A percentile compares a stretch with the other conserved stretches of the same genome.
phyloP scores from a whole-genome alignment of 2,888 invertebrate genomes.

The Nebria salina region DNA sequence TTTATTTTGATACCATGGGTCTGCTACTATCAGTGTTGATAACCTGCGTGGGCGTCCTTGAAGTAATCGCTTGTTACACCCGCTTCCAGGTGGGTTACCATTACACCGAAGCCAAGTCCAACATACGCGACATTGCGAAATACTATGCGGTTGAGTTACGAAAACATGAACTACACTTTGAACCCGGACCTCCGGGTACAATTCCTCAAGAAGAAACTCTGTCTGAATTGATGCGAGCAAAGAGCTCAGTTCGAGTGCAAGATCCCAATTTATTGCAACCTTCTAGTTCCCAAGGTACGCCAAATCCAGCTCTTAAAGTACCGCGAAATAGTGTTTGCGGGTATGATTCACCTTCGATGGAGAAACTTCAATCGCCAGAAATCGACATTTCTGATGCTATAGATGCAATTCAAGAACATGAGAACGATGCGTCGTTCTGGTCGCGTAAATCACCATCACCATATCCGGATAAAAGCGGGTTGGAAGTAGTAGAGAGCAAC shows the following conservation, averaged over 20 bases:
- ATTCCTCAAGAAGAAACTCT: constrained; percentile 24
- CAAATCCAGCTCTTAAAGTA: constrained; percentile 48
- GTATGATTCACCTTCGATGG: constrained; percentile 35
- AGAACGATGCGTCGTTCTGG: constrained; percentile 19
- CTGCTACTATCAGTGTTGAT: constrained; percentile 78
- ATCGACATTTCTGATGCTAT: constrained; percentile 30
- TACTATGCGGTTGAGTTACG: constrained; percentile 47
- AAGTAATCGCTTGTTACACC: constrained; percentile 70
- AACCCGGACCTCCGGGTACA: constrained; percentile 18
- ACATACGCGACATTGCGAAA: constrained; percentile 41
- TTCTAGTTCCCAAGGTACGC: constrained; percentile 36
- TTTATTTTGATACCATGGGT: constrained; percentile 68
- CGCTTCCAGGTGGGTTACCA: constrained; percentile 64
- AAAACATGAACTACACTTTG: constrained; percentile 47
- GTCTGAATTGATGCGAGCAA: constrained; percentile 27
- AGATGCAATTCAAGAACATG: constrained; percentile 29
- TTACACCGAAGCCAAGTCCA: constrained; percentile 42
- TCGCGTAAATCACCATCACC: constrained; percentile 18
- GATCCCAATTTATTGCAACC: constrained; percentile 41
- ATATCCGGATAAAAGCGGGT: constrained; percentile 10
- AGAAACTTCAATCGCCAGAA: constrained; percentile 20
- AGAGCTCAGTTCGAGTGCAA: constrained; percentile 17
- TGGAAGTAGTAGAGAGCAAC: constrained; percentile 26
- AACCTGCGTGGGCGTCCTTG: constrained; percentile 78
- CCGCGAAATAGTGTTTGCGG: constrained; percentile 56